Base-by-base conservation (phyloP, 2,113 vertebrate species). In the Nyctibius bracteatus region DNA sequence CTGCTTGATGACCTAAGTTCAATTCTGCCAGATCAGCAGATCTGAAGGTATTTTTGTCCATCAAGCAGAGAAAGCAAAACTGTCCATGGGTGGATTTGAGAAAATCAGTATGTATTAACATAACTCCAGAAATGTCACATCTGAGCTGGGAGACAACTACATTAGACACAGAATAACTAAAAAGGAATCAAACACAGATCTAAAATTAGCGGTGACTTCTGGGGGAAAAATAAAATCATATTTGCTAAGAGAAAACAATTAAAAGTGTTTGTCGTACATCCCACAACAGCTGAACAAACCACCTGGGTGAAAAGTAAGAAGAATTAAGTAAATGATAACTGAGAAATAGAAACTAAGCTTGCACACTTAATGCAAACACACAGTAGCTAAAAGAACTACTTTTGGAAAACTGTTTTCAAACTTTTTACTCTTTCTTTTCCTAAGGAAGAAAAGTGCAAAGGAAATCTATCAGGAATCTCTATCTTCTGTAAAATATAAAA, bases 51-150 rank as follows among this genome's bases (percentile, higher is more conserved):
- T 28, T 80, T 81, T 58, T 68, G 66, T 79, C 70, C 90, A 61
- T 68, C 72, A 83, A 47, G 49, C 35, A 77, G 74, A 72, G 84
- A 55, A 75, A 88, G 37, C 15, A 77, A 83, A 92, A 77, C n/a
- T 23, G 8, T 30, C 58, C 1, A 8, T 88, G 71, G 78, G 78
- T 67, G 85, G 88, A 85, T 82, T 94, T 77, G 49, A 86, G 74
- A 90, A 96, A 80, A 77, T 41, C 66, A 57, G 54, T 68, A 33
- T 44, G 30, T 51, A 88, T 80, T 90, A 94, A n/a, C 23, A 24
- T 72, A 83, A 72, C 72, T 63, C 70, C 68, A 90, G 86, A 93
- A 95, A 92, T 78, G 75, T 86, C 72, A 86, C 43, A 73, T 70
- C 51, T 81, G 86, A 88, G 58, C 46, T 73, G 58, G 67, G 46